Conservation (phyloP, 2,888 invertebrate genomes). For the Diarsia rubi region DNA sequence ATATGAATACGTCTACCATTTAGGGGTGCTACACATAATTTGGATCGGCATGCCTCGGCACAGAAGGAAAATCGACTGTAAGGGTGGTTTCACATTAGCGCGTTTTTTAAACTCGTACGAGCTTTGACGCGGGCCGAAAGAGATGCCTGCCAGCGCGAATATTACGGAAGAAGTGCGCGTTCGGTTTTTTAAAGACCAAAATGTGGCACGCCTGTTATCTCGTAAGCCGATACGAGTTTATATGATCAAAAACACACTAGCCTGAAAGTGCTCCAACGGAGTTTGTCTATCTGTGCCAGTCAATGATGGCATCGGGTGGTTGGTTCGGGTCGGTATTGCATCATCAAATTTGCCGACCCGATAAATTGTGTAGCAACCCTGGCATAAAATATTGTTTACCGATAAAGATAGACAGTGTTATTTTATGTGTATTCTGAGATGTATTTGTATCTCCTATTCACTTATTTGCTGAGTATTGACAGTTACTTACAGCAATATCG, state of each 20-base stretch:
- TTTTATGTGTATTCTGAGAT: conserved; percentile 39
- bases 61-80: background rate
- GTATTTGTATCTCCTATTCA: conserved; percentile 45
- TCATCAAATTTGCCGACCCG: background rate
- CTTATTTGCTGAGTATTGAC: conserved; percentile 46
- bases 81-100: background rate
- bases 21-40: conserved; percentile 12
- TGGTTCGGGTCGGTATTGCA: background rate
- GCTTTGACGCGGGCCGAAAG: background rate
- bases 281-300: background rate
- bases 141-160: too few species aligned
- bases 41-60: background rate
- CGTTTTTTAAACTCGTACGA: background rate
- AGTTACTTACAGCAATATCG: conserved; percentile 48
- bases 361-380: background rate
- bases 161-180: background rate
- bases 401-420: conserved; percentile 54
- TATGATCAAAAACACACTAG: background rate
- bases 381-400: conserved; percentile 60
- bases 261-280: background rate
- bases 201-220: background rate
- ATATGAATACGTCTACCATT: conserved; percentile 59
- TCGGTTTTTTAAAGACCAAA: background rate
- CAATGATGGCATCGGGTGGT: background rate
- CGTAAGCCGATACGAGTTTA: background rate